Conservation (phyloP, 2,797 vertebrate genomes). For the Poliocrania exsul region DNA sequence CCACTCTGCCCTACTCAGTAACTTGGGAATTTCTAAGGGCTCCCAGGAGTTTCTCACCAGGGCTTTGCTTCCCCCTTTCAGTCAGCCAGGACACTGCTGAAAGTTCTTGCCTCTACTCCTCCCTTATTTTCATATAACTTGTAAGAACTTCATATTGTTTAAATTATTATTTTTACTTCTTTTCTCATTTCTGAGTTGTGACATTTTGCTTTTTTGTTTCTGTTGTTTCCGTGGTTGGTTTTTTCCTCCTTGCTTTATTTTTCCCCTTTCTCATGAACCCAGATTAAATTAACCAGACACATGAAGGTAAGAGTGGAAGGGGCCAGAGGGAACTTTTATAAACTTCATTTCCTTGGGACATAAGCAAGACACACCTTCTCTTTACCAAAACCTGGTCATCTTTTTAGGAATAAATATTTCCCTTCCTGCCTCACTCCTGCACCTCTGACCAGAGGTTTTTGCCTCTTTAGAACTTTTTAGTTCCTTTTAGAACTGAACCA, state of each 20-base stretch:
- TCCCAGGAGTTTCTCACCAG: background rate
- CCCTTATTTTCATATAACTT: background rate
- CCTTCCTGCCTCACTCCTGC: background rate
- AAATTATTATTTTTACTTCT: rapidly evolving
- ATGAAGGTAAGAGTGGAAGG: background rate
- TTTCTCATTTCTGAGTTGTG: background rate
- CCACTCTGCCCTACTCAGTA: too few species aligned
- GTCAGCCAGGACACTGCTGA: rapidly evolving
- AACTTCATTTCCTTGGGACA: background rate
- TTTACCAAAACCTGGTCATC: background rate
- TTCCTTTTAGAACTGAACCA: background rate
- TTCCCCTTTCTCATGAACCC: background rate
- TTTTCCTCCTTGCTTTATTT: background rate
- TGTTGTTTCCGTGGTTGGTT: too few species aligned
- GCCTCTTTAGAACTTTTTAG: background rate
- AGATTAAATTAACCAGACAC: background rate
- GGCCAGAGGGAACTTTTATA: background rate
- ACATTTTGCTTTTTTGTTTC: too few species aligned
- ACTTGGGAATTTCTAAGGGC: background rate
- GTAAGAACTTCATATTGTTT: background rate
- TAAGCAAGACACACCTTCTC: background rate
- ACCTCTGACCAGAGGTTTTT: background rate
- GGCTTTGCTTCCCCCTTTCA: background rate
- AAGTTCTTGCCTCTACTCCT: background rate
- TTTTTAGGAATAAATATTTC: background rate